Evolutionary conservation across 2,113 vertebrate genomes (phyloP), one percentile per base, ranked within the genome.

Genomic region (Grammomys dolichurus): DNA sequence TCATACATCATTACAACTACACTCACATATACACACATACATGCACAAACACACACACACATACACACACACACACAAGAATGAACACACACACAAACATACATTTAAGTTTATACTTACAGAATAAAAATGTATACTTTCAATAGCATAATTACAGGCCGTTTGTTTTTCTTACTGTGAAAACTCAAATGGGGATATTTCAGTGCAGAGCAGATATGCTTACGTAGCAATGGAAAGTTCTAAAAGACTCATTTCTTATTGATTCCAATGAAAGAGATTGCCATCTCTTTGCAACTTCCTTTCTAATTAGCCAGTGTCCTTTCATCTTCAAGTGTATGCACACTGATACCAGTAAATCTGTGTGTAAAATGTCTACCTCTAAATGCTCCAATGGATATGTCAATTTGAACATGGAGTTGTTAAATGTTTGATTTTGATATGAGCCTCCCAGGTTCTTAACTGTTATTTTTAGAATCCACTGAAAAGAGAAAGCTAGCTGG

Each of bases 321-420:
- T 93, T 92, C 20, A 94, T 67, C 58, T 81, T 14, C 16, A 87
- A 93, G 46, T 84, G 77, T 67, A 86, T 93, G 80, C 13, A 94
- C 48, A 40, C 8, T 81, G 51, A 54, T 67, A 93, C 56, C 46
- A 94, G 73, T 24, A 89, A 51, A 40, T 24, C 88, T 90, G 28
- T 58, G 12, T 54, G 9, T 72, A 81, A 73, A 93, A 93, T 89
- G 93, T 69, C 31, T 48, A 89, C 28, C 86, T 76, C 67, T 60
- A n/a, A 89, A 60, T 56, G 72, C 65, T 90, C 22, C 81, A 10
- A 56, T 43, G 43, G 13, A 16, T 76, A 10, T 36, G 31, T 28
- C 13, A 33, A 85, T 28, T 88, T 95, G 88, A 85, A 89, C 43
- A 73, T 87, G 40, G 72, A 20, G 12, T 67, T 88, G 10, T 72